Percentiles rank a stretch among this genome's conserved stretches.
Evolutionary conservation across 2,113 vertebrate species (phyloP).

Genomic region (Perca flavescens): DNA sequence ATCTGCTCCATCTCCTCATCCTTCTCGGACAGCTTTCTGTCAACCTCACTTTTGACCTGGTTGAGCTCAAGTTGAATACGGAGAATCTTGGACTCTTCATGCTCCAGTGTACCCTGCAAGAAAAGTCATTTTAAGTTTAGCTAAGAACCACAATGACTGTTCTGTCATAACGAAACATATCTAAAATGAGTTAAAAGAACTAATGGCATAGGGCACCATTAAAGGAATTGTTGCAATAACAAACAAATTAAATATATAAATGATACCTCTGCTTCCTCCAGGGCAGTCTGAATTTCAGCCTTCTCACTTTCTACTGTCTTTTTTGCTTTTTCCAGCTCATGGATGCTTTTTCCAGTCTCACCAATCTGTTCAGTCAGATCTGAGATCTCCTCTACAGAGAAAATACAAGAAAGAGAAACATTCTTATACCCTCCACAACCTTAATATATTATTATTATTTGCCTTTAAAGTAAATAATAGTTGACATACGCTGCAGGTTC

Average conservation of each 20-base stretch:
- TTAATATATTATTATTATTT: background rate
- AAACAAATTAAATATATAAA: background rate
- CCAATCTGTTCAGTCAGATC: constrained; percentile 76
- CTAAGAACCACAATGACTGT: background rate
- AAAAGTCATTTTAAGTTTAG: background rate
- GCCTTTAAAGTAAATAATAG: background rate
- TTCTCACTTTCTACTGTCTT: constrained; percentile 69
- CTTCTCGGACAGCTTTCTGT: constrained; percentile 89
- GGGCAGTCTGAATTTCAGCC: constrained; percentile 65
- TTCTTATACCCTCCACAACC: background rate
- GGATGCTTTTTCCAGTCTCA: constrained; percentile 68
- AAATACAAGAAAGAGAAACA: constrained; percentile 5
- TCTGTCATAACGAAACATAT: background rate
- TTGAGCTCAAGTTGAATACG: constrained; percentile 87
- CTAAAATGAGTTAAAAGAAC: too few species aligned
- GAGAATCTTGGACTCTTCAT: constrained; percentile 82
- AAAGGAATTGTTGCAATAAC: background rate
- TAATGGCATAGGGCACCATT: background rate
- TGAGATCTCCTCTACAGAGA: constrained; percentile 70
- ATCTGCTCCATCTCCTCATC: constrained; percentile 91
- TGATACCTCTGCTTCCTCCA: constrained; percentile 72
- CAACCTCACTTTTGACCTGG: constrained; percentile 90
- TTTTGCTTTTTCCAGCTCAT: constrained; percentile 75
- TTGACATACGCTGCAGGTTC: constrained; percentile 71
- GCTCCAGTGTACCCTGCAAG: constrained; percentile 76